Conservation (phyloP, 2,888 invertebrate species). For the Nycteola revayana region DNA sequence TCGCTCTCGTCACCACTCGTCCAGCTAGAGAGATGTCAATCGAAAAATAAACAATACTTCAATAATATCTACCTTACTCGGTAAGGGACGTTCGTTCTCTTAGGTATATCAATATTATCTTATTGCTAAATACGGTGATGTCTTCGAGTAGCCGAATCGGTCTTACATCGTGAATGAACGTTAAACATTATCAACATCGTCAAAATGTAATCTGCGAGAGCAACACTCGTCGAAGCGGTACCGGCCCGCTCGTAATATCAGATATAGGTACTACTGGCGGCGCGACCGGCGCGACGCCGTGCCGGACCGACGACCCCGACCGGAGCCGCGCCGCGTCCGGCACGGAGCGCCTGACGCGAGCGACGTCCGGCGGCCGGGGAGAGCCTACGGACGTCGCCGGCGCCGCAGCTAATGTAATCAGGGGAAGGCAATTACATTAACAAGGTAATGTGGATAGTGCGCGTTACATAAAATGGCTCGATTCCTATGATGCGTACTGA, state of each 20-base stretch:
- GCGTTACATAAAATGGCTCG: conserved; percentile 82
- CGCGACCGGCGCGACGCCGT: conserved; percentile 8
- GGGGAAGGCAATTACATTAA: conserved; percentile 76
- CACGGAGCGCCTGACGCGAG: conserved; percentile 22
- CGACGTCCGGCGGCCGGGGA: conserved; percentile 38
- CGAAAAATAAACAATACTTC: conserved; percentile 72
- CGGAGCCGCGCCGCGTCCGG: conserved; percentile 14
- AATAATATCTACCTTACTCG: conserved; percentile 80
- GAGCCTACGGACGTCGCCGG: conserved; percentile 32
- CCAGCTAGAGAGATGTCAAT: conserved; percentile 68
- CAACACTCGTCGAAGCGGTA: conserved; percentile 71
- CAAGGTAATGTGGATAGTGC: conserved; percentile 68
- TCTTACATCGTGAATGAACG: conserved; percentile 53
- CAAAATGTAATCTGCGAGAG: conserved; percentile 64
- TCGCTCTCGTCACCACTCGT: conserved; percentile 32
- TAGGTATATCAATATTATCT: conserved; percentile 77
- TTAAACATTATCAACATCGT: conserved; percentile 48
- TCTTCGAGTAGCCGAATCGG: conserved; percentile 69
- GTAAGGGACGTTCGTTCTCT: conserved; percentile 82
- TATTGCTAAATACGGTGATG: conserved; percentile 77
- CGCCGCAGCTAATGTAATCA: conserved; percentile 63
- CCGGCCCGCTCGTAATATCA: conserved; percentile 67
- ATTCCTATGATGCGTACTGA: conserved; percentile 81
- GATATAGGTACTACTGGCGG: conserved; percentile 30
- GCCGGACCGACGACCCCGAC: not conserved